phyloP scores from a whole-genome alignment of 2,797 vertebrate genomes.

The Trematomus bernacchii region DNA sequence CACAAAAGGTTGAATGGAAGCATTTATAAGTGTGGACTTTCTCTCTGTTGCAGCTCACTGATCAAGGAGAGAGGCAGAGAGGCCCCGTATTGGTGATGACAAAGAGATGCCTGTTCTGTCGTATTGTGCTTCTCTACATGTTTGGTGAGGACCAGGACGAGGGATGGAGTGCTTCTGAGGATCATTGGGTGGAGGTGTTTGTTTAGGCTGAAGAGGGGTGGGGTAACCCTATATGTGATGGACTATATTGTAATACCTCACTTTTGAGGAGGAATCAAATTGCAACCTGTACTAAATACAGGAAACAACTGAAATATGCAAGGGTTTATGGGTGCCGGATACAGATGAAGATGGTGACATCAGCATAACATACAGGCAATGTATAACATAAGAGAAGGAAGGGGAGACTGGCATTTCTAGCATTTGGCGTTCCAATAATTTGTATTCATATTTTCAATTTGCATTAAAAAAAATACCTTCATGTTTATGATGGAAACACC shows the following conservation, averaged over 20 bases:
- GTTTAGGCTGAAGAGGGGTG: background rate
- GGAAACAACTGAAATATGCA: too few species aligned
- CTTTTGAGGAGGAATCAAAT: background rate
- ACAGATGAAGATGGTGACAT: too few species aligned
- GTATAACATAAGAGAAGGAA: too few species aligned
- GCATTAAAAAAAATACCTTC: too few species aligned
- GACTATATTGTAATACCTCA: background rate
- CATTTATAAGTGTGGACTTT: constrained; percentile 30
- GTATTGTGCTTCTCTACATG: constrained; percentile 54
- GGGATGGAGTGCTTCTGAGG: constrained; percentile 32
- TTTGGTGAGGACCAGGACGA: constrained; percentile 58
- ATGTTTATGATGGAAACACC: too few species aligned
- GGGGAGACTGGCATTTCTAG: too few species aligned
- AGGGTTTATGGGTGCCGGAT: too few species aligned
- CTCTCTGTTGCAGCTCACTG: constrained; percentile 57
- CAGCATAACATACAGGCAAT: too few species aligned
- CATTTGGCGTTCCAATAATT: too few species aligned
- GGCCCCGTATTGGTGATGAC: constrained; percentile 66
- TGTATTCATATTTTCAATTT: too few species aligned
- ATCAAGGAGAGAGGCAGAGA: constrained; percentile 49
- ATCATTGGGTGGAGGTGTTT: constrained; percentile 25
- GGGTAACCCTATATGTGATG: background rate
- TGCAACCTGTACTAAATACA: background rate
- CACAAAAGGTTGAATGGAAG: constrained; percentile 11
- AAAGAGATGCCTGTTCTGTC: constrained; percentile 75